These are phyloP conservation scores for Eulemur rubriventer DNA, from an alignment of 2,797 vertebrate genomes.

Conservation along the genomic window DNA sequence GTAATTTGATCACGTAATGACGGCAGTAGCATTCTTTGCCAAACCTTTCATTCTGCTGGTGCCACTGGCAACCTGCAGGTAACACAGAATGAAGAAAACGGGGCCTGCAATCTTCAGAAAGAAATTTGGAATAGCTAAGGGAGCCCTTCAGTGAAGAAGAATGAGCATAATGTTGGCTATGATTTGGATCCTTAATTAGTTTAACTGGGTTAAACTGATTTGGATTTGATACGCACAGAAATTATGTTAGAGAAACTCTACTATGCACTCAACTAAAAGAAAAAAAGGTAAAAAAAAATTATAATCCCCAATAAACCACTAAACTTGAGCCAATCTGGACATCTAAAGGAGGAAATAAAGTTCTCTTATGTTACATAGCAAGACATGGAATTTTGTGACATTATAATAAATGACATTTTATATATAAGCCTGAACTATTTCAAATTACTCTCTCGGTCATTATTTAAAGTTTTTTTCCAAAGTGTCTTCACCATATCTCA, in stretches of 20 bases:
- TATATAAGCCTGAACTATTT: neutral
- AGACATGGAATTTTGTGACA: neutral
- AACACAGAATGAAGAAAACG: neutral
- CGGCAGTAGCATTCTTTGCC: neutral
- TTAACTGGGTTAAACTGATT: neutral
- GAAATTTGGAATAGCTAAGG: neutral
- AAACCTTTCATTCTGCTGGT: neutral
- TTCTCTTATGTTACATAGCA: neutral
- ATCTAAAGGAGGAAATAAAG: neutral
- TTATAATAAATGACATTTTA: neutral
- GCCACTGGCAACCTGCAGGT: neutral
- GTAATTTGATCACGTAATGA: constrained; percentile 2
- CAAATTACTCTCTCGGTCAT: neutral
- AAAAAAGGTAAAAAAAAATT: neutral
- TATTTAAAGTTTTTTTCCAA: neutral
- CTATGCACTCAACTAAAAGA: neutral
- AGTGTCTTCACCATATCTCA: neutral
- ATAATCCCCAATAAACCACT: neutral
- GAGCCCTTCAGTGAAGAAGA: neutral
- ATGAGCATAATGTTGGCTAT: neutral
- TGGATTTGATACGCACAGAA: constrained; percentile 17
- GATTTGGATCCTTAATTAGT: neutral
- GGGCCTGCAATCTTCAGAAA: neutral
- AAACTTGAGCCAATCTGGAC: neutral
- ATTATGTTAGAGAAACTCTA: neutral